phyloP scores from a whole-genome alignment of 2,113 vertebrate species.

The Platichthys stellatus region DNA sequence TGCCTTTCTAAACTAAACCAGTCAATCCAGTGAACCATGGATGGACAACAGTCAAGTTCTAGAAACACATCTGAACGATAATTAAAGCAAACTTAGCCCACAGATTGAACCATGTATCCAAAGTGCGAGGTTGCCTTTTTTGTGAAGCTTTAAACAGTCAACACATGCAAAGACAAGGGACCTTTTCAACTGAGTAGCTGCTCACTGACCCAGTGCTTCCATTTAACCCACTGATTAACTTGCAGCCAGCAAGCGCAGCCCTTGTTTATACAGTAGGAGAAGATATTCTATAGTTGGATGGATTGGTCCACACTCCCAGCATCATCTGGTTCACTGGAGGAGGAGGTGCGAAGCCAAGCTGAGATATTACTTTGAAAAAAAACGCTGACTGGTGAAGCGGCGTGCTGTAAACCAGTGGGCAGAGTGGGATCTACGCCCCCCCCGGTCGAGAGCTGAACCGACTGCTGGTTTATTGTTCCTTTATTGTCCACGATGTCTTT shows the following conservation, averaged over 20 bases:
- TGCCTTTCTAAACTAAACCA: neutral
- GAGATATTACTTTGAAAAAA: slow-evolving; percentile 65
- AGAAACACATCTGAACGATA: neutral
- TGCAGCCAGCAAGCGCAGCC: neutral
- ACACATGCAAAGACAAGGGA: neutral
- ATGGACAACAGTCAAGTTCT: neutral
- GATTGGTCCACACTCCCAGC: slow-evolving; percentile 17
- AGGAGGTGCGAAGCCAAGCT: slow-evolving; percentile 28
- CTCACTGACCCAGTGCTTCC: slow-evolving; percentile 5
- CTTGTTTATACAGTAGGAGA: slow-evolving; percentile 19
- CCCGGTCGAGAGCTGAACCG: slow-evolving; percentile 40
- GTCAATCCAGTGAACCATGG: neutral
- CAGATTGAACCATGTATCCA: neutral
- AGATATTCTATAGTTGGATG: slow-evolving; percentile 30
- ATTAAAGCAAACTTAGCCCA: neutral
- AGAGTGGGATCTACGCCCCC: slow-evolving; percentile 42
- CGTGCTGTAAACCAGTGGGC: slow-evolving; percentile 42
- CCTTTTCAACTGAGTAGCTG: neutral
- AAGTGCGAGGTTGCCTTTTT: neutral
- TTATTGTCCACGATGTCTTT: slow-evolving; percentile 66
- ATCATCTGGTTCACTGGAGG: slow-evolving; percentile 31
- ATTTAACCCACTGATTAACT: slow-evolving; percentile 13
- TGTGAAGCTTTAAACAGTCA: neutral
- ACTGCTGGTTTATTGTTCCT: slow-evolving; percentile 63
- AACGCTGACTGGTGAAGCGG: slow-evolving; percentile 56